These are phyloP conservation scores for Rhombomys opimus DNA, from an alignment of 2,113 vertebrate genomes.

Conservation along the genomic window DNA sequence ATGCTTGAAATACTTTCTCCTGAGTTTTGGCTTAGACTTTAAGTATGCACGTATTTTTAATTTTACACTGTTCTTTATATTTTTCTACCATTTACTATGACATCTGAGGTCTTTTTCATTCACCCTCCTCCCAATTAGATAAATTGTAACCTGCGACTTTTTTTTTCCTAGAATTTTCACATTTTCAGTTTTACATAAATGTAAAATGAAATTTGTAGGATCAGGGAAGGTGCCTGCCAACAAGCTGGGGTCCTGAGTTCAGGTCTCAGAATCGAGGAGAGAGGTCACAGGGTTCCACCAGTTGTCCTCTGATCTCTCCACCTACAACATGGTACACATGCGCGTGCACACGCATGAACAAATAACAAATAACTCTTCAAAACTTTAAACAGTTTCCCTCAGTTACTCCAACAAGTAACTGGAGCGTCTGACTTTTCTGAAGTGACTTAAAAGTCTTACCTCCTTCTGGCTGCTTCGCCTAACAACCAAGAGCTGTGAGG, in stretches of 20 bases:
- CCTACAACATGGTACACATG: background rate
- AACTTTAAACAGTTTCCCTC: background rate
- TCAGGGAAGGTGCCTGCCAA: too few relatives aligned
- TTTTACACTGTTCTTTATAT: background rate
- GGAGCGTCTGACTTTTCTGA: background rate
- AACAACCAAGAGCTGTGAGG: background rate
- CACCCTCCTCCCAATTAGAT: background rate
- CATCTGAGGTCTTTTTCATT: conserved; percentile 7
- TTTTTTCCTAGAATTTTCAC: background rate
- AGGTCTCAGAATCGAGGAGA: background rate
- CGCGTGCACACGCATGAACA: background rate
- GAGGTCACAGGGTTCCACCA: background rate
- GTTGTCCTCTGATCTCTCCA: background rate
- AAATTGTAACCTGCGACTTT: background rate
- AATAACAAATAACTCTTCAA: background rate
- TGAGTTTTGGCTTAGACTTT: conserved; percentile 21
- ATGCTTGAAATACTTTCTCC: conserved; percentile 28
- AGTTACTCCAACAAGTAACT: background rate
- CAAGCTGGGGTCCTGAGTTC: background rate
- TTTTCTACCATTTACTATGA: conserved; percentile 21
- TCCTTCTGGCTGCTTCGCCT: background rate
- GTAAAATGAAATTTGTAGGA: background rate
- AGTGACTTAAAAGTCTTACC: background rate
- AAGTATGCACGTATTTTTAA: background rate
- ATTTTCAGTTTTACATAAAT: background rate